Base-by-base conservation (phyloP, 2,888 invertebrate species). In the Polymixis flavicincta region DNA sequence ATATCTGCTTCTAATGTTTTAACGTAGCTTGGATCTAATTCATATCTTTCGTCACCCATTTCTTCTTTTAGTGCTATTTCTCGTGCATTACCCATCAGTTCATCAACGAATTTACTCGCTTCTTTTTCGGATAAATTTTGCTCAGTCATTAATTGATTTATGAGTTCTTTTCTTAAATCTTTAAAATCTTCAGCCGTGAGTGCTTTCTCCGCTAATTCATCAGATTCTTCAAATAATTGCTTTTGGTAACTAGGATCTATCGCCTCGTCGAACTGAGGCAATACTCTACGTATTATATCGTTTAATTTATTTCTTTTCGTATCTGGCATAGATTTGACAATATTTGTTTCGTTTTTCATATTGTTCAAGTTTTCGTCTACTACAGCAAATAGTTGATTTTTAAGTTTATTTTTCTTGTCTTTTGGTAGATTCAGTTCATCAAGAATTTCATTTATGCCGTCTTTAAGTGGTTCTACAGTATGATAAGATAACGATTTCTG, bases 321-420 rank as follows among this genome's bases (percentile, higher is more conserved):
- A 11, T 66, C 32, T n/a, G 52, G 66, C 7, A 37, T 37, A 7
- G 66, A 37, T 19, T 52, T 66, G 32, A 32, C 7, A 17, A 32
- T 52, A 32, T 28, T 22, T 22, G 17, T n/a, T 14, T 65, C 64
- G 22, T 65, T 65, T 32, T 50, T 65, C 0, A 65, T 32, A 65
- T 65, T 32, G 22, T 14, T 50, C 6, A 68, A 28, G 25, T 57
- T 25, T 9, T 57, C 42, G 9, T 57, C 61, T 0, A 67, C 63
- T 52, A 71, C 76, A 42, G 81, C 55, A 19, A 71, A 78, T 37
- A 90, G 64, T n/a, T 80, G 67, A n/a, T 66, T 74, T 64, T 81
- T 78, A 5, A 77, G 71, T 55, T 68, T 63, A 52, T 78, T 78
- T 57, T 77, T 85, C 61, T 83, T 78, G 1, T 74, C 74, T 66